Evolutionary conservation across 1,140 invertebrate species (phyloP).

Genomic region (Steinernema khuongi): DNA sequence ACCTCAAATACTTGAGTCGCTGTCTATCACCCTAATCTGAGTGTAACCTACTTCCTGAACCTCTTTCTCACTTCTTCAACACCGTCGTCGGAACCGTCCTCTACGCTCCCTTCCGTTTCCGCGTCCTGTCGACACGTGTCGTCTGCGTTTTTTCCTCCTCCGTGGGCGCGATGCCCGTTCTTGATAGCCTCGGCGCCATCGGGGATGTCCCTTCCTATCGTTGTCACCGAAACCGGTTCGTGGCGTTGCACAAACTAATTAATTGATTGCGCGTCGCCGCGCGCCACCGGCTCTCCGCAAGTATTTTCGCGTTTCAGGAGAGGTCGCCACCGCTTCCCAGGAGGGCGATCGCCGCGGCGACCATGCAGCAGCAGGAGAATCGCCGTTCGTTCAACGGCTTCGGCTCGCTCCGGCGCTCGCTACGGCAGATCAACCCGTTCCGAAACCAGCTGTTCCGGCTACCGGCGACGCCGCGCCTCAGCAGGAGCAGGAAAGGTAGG

Average conservation of each 20-base stretch:
- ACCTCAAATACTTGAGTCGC: neutral
- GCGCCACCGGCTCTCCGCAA: neutral
- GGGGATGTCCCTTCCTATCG: too few relatives aligned
- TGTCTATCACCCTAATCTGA: neutral
- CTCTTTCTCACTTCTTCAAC: neutral
- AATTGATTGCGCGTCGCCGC: neutral
- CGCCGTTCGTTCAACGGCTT: conserved; percentile 8
- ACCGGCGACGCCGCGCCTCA: conserved; percentile 47
- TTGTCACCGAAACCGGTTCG: conserved; percentile 4
- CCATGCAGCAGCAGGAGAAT: conserved; percentile 1
- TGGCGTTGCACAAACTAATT: conserved; percentile 7
- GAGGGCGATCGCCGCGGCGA: neutral
- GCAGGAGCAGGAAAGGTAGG: conserved; percentile 45
- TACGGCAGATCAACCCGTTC: conserved; percentile 54
- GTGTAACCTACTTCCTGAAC: neutral
- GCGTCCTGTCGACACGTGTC: neutral
- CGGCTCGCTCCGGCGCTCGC: conserved; percentile 41
- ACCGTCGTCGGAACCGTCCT: neutral
- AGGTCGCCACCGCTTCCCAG: neutral
- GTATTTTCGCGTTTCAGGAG: neutral
- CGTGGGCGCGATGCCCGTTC: neutral
- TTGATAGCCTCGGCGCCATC: too few relatives aligned
- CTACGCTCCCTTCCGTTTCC: neutral
- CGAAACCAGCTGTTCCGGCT: conserved; percentile 46
- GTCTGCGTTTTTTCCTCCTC: neutral